Evolutionary conservation across 64 coral and sea anemone species (phyloP), one percentile per base, ranked within the genome.

Genomic region (Montipora cactus): DNA sequence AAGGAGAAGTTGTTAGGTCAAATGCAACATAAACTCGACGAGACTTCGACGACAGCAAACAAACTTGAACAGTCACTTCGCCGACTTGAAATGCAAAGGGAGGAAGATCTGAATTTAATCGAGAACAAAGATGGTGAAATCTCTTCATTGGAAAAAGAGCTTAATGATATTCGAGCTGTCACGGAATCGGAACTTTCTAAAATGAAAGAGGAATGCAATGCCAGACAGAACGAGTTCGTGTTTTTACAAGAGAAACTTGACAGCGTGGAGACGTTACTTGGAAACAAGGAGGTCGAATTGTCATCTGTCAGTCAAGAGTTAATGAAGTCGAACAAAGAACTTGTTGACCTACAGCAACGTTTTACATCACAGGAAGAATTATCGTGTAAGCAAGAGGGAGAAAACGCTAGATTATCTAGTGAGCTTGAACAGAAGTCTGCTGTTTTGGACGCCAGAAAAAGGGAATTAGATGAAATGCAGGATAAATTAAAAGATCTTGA

Each of bases 271-370:
- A 8, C 21, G 6, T 61, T 80, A 16, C 47, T 91, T 57, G 79
- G 86, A 58, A 70, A 58, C 47, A 96, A 94, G 70, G 95, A 96
- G 25, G 48, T 15, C 78, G 95, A 94, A 59, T 53, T 96, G 77
- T 5, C n/a, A 66, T 70, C 21, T 11, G 69, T 69, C 9, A 74
- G 47, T n/a, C 79, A 67, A 67, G 92, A 96, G 57, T 20, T 79
- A 2, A n/a, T 10, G 2, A 77, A 18, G 3, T 76, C 47, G 18
- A 87, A 68, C 25, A 15, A 91, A 57, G 76, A 76, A 18, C 47
- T 93, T 62, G 64, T 46, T 76, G 55, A 53, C 9, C 71, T 94
- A 11, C 69, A 86, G 73, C 62, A 47, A 45, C 81, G 59, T 85
- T 77, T 81, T 90, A 46, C 49, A 8, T 44, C 61, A 49, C 81